Evolutionary conservation across 2,113 vertebrate species (phyloP).

Genomic region (Vimba vimba): DNA sequence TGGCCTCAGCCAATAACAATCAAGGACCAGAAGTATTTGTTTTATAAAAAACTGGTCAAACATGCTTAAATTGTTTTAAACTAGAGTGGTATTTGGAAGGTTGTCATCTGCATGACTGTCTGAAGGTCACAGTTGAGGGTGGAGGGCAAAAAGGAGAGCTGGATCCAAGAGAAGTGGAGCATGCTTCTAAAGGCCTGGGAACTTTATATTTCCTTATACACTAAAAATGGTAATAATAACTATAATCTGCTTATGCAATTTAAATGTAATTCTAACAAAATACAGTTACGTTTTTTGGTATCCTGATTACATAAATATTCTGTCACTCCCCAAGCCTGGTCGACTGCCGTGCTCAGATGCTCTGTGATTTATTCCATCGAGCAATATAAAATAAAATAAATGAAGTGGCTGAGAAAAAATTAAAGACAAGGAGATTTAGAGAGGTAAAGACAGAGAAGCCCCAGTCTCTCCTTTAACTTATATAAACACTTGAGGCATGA

Average conservation of each 20-base stretch:
- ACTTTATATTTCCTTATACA: not conserved
- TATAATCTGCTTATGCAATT: not conserved
- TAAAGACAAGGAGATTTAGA: not conserved
- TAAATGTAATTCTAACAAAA: constrained; percentile 4
- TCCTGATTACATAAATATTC: not conserved
- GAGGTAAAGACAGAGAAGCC: not conserved
- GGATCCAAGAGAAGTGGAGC: not conserved
- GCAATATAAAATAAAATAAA: not conserved
- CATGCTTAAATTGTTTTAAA: too few relatives aligned
- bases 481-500: constrained; percentile 55
- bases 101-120: too few relatives aligned
- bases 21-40: not conserved
- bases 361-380: constrained; percentile 3
- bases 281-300: not conserved
- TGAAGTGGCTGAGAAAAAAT: constrained; percentile 18
- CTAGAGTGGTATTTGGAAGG: too few relatives aligned
- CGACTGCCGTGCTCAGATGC: not conserved
- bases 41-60: not conserved
- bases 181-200: not conserved
- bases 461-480: constrained; percentile 38
- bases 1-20: not conserved
- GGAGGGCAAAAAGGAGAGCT: not conserved
- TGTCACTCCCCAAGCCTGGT: not conserved
- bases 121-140: not conserved
- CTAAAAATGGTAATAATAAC: not conserved